Evolutionary conservation across 2,797 vertebrate species (phyloP).

Genomic region (Iguana delicatissima): DNA sequence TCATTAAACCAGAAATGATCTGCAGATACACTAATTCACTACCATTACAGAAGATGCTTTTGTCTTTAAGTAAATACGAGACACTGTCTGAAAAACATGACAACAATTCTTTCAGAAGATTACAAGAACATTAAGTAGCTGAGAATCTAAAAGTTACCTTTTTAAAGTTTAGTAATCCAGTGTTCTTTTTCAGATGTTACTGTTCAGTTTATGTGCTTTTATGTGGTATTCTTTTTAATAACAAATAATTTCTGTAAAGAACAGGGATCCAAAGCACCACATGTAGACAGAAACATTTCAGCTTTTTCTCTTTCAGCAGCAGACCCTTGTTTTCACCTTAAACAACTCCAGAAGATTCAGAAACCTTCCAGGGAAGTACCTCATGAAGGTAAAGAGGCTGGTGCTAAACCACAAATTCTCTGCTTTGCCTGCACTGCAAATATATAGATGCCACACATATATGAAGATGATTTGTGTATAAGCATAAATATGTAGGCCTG

Average conservation of each 20-base stretch:
- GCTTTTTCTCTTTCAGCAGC: neutral
- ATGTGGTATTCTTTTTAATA: neutral
- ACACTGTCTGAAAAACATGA: slow-evolving; percentile 25
- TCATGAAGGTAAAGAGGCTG: neutral
- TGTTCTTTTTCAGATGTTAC: neutral
- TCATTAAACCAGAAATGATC: neutral
- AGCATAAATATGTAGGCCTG: neutral
- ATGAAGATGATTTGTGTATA: neutral
- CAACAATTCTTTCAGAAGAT: slow-evolving; percentile 16
- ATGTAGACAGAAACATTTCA: neutral
- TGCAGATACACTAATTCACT: neutral
- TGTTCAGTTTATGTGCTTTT: neutral
- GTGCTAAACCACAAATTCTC: neutral
- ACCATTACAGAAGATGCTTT: neutral
- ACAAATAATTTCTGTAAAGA: neutral
- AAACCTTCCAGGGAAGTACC: neutral
- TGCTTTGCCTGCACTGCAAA: neutral
- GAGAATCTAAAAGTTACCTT: neutral
- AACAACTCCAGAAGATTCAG: neutral
- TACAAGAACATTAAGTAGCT: neutral
- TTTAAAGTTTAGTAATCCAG: neutral
- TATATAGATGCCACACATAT: neutral
- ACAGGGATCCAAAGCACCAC: neutral
- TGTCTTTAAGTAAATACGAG: neutral
- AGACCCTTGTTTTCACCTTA: neutral